Conservation (phyloP, 2,113 vertebrate genomes). For the Aythya baeri region DNA sequence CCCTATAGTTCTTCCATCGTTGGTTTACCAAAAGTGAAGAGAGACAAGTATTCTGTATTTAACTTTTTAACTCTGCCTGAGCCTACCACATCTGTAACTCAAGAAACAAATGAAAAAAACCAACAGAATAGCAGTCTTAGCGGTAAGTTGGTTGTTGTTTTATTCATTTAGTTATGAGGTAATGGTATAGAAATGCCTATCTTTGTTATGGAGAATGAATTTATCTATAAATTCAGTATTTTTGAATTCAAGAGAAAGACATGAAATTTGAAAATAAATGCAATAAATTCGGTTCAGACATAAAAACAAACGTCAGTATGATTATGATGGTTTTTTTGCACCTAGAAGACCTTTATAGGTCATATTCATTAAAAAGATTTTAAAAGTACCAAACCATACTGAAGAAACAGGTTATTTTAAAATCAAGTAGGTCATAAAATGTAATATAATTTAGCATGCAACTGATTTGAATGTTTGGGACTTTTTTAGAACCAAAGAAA, state of each 20-base stretch:
- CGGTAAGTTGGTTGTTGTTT: conserved; percentile 71
- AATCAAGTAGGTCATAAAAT: background rate
- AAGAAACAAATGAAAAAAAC: conserved; percentile 15
- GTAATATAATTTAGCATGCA: background rate
- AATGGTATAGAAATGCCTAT: background rate
- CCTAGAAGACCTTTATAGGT: background rate
- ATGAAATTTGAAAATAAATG: background rate
- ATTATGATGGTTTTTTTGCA: background rate
- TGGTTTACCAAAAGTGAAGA: conserved; percentile 92
- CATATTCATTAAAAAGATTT: background rate
- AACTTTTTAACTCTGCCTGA: conserved; percentile 90
- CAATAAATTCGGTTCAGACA: background rate
- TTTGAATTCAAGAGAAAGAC: background rate
- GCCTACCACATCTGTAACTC: conserved; percentile 29
- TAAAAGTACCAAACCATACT: background rate
- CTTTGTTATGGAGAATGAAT: background rate
- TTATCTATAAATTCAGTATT: background rate
- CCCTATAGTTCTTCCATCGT: conserved; percentile 82
- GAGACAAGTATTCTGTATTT: conserved; percentile 96
- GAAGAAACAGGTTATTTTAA: background rate
- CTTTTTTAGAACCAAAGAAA: conserved; percentile 77
- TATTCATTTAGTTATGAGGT: background rate
- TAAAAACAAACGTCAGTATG: background rate
- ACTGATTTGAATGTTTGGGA: background rate
- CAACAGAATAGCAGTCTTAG: conserved; percentile 2